These are phyloP conservation scores for Globodera ellingtonae DNA, from an alignment of 1,140 invertebrate genomes.

Conservation along the genomic window DNA sequence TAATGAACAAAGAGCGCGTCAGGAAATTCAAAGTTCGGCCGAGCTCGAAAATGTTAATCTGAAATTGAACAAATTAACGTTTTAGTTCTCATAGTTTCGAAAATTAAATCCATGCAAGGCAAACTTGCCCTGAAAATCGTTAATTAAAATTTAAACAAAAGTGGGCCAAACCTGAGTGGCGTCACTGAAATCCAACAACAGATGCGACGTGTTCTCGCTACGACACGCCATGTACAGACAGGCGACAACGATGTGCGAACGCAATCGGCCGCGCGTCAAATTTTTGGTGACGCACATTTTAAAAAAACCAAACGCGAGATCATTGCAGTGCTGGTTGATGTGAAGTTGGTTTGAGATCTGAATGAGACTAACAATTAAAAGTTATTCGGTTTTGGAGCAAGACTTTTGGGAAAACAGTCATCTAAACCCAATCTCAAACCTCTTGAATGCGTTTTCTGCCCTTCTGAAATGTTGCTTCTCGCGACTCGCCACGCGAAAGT, in stretches of 20 bases:
- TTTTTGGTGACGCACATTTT: slow-evolving; percentile 87
- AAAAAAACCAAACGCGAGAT: slow-evolving; percentile 91
- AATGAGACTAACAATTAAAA: slow-evolving; percentile 1
- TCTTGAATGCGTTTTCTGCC: slow-evolving; percentile 61
- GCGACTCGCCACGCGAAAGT: slow-evolving; percentile 50
- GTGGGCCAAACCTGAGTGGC: slow-evolving; percentile 72
- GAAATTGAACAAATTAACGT: slow-evolving; percentile 56
- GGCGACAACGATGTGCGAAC: slow-evolving; percentile 88
- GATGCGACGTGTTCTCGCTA: slow-evolving; percentile 88
- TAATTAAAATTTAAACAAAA: not conserved
- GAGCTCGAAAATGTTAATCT: slow-evolving; percentile 92
- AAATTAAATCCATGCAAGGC: not conserved
- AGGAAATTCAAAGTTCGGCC: slow-evolving; percentile 88
- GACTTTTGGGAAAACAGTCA: not conserved
- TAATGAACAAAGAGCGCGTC: slow-evolving; percentile 84
- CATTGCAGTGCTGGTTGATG: slow-evolving; percentile 85
- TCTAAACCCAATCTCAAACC: slow-evolving; percentile 26
- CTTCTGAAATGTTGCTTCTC: slow-evolving; percentile 60
- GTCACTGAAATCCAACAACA: slow-evolving; percentile 97
- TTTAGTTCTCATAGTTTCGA: not conserved
- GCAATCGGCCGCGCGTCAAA: slow-evolving; percentile 84
- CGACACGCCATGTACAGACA: slow-evolving; percentile 96
- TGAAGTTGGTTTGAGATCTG: slow-evolving; percentile 59
- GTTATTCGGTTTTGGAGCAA: too few species aligned
- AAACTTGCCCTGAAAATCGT: too few species aligned